Evolutionary conservation across 2,113 vertebrate genomes (phyloP), one percentile per base, ranked within the genome.

Genomic region (Crypturellus undulatus): DNA sequence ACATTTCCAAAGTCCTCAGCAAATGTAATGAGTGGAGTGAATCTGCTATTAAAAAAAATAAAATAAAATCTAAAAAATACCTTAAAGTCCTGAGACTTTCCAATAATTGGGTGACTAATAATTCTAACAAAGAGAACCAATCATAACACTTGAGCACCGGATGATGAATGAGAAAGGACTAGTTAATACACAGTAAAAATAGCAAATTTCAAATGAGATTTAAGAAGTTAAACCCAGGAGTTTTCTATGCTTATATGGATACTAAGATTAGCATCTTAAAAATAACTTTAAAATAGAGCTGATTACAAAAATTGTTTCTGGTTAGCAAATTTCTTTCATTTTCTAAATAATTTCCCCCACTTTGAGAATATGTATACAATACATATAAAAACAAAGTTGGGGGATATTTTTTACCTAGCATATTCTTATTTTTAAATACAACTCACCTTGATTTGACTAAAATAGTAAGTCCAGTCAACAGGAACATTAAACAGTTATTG

Each of bases 11-110:
- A 51, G 83, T 72, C 60, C 68, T 91, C 47, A 86, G 26, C 56
- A 94, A 96, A 96, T 59, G 86, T 91, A 91, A 94, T 94, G 83
- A 71, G 34, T 47, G 88, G 40, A 85, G 54, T 71, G 34, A 80
- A 43, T 75, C 40, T 88, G 10, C 64, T 94, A 34, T 60, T 42
- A 72, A 64, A 40, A 40, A 40, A 58, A 59, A 69, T 65, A 40
- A 18, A 49, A 49, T 21, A 49, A 49, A 45, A 45, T 18, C 38
- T 38, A 38, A 45, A 45, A 45, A 45, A 8, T 20, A 47, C 45
- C 19, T 47, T 47, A 19, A 49, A 81, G 28, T 30, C 71, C 56
- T 71, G 30, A 54, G 69, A 62, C 62, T 84, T 87, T 82, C 25
- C 71, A 34, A 47, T 43, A 43, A 9, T 32, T 26, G 7, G 1